phyloP scores from a whole-genome alignment of 2,888 invertebrate species.

The Crioceris asparagi region DNA sequence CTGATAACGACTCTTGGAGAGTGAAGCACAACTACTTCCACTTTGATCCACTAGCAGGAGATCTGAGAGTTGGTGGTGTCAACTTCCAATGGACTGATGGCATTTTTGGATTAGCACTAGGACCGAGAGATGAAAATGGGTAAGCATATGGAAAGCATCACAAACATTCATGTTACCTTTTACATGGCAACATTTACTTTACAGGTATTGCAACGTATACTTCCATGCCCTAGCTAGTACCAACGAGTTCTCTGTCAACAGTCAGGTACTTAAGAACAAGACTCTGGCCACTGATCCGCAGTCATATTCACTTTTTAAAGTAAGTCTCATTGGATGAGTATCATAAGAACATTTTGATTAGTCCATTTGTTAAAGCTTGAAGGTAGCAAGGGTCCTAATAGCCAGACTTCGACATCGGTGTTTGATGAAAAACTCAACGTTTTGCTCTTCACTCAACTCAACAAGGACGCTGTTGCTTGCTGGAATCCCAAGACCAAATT shows the following conservation, averaged over 20 bases:
- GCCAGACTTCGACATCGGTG: slow-evolving; percentile 65
- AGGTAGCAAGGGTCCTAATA: slow-evolving; percentile 59
- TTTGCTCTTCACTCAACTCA: slow-evolving; percentile 67
- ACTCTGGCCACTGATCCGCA: slow-evolving; percentile 53
- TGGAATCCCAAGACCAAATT: slow-evolving; percentile 65
- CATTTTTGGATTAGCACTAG: slow-evolving; percentile 63
- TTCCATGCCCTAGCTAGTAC: slow-evolving; percentile 76
- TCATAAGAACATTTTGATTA: too few species aligned
- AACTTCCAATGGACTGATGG: slow-evolving; percentile 84
- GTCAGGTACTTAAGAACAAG: slow-evolving; percentile 61
- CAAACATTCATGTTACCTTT: background rate
- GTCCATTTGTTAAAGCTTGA: slow-evolving; percentile 39
- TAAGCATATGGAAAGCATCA: slow-evolving; percentile 12
- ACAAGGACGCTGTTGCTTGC: slow-evolving; percentile 67
- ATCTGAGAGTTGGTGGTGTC: slow-evolving; percentile 65
- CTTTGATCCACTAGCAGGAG: slow-evolving; percentile 68
- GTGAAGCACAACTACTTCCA: slow-evolving; percentile 74
- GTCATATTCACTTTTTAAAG: slow-evolving; percentile 64
- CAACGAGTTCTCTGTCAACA: slow-evolving; percentile 69
- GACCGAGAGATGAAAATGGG: slow-evolving; percentile 26
- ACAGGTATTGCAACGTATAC: slow-evolving; percentile 57
- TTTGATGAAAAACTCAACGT: slow-evolving; percentile 58
- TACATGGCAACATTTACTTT: slow-evolving; percentile 22
- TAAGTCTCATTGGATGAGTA: too few species aligned
- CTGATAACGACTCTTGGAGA: slow-evolving; percentile 66